These are phyloP conservation scores for Miichthys miiuy DNA, from an alignment of 2,797 vertebrate species.

Conservation along the genomic window DNA sequence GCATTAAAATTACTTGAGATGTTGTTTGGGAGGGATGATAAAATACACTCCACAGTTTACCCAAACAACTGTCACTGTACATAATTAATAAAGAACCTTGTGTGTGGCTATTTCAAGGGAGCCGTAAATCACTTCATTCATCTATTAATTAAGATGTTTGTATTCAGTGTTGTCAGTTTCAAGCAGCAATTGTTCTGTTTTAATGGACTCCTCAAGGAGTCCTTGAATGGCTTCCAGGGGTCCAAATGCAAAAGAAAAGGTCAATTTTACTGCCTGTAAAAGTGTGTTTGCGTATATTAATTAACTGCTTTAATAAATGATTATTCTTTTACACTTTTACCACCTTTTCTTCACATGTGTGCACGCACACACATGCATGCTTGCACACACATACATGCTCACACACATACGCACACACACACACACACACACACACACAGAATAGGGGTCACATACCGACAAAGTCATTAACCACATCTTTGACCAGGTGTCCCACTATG, in stretches of 20 bases:
- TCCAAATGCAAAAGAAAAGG: not conserved
- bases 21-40: not conserved
- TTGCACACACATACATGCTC: constrained; percentile 8
- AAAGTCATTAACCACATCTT: constrained; percentile 91
- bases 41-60: not conserved
- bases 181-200: not conserved
- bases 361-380: not conserved
- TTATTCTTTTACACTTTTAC: not conserved
- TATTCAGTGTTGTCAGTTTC: not conserved
- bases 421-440: constrained; percentile 4
- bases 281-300: too few relatives aligned
- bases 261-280: not conserved
- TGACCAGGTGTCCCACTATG: constrained; percentile 92
- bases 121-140: not conserved
- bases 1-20: not conserved
- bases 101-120: not conserved
- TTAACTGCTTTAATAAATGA: not conserved
- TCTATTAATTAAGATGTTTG: constrained; percentile 15
- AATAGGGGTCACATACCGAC: constrained; percentile 83
- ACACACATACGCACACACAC: constrained; percentile 21
- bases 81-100: not conserved
- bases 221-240: not conserved
- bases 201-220: not conserved
- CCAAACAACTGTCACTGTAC: not conserved
- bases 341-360: not conserved